Percentiles rank a stretch among this genome's conserved stretches.
Evolutionary conservation across 2,888 invertebrate genomes (phyloP).

Genomic region (Dynastes grantii): DNA sequence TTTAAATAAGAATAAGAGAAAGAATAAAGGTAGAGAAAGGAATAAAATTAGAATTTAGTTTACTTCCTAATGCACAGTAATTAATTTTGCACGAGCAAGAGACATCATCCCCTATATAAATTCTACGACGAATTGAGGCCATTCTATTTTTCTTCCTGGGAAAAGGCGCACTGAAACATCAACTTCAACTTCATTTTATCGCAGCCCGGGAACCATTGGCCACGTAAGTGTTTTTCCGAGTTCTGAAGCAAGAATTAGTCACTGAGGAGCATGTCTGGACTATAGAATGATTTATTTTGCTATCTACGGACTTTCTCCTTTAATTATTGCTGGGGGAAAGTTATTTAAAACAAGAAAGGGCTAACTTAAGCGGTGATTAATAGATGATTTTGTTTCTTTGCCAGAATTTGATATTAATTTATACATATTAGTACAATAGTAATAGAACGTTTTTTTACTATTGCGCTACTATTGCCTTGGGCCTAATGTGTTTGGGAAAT

Average conservation of each 20-base stretch:
- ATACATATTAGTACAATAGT: too few relatives aligned
- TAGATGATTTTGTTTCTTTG: too few relatives aligned
- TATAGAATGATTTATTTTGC: slow-evolving; percentile 22
- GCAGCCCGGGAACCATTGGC: slow-evolving; percentile 2
- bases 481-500: too few relatives aligned
- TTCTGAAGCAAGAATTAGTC: slow-evolving; percentile 28
- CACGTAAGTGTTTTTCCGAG: slow-evolving; percentile 35
- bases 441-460: too few relatives aligned
- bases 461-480: too few relatives aligned
- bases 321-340: background rate
- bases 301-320: slow-evolving; percentile 2
- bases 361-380: too few relatives aligned
- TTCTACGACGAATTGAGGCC: background rate
- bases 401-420: too few relatives aligned
- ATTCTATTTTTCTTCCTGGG: slow-evolving; percentile 9
- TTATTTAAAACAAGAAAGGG: slow-evolving; percentile 17
- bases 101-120: background rate
- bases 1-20: too few relatives aligned
- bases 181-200: slow-evolving; percentile 31
- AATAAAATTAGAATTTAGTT: background rate
- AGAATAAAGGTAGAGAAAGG: too few relatives aligned
- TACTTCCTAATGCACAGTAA: background rate
- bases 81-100: background rate
- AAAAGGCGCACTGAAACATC: slow-evolving; percentile 15
- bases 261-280: slow-evolving; percentile 29